A percentile compares a stretch with the other conserved stretches of the same genome.
These are phyloP conservation scores for Ametastegia equiseti DNA, from an alignment of 2,888 invertebrate genomes.

Conservation along the genomic window DNA sequence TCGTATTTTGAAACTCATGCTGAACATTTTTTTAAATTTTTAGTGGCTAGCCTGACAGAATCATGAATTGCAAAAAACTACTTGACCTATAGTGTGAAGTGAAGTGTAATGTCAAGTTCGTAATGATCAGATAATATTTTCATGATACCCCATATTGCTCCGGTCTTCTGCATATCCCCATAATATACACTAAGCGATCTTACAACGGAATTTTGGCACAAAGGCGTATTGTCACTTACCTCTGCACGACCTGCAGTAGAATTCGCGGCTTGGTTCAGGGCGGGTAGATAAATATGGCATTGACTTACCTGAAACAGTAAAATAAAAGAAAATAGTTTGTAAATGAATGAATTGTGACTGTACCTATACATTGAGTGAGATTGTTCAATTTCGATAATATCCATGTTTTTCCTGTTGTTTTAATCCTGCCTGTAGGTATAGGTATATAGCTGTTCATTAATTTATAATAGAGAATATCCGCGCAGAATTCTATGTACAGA, in stretches of 20 bases:
- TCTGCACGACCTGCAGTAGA: background rate
- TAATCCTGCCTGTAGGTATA: background rate
- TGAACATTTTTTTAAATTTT: too few species aligned
- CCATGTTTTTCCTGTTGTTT: background rate
- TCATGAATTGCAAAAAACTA: too few species aligned
- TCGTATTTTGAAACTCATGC: too few species aligned
- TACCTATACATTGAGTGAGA: background rate
- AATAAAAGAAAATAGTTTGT: background rate
- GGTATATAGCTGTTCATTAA: background rate
- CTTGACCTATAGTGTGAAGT: too few species aligned
- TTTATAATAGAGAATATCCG: background rate
- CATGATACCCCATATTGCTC: too few species aligned
- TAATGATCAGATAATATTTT: too few species aligned
- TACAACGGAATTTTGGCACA: background rate
- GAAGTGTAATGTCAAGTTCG: too few species aligned
- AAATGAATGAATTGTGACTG: background rate
- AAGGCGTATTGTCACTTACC: background rate
- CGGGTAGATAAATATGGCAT: constrained; percentile 9
- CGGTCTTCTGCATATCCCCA: too few species aligned
- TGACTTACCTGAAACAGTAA: constrained; percentile 55
- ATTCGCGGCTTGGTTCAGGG: background rate
- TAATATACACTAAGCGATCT: too few species aligned
- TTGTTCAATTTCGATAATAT: background rate
- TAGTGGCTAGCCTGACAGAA: too few species aligned
- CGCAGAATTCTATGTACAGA: constrained; percentile 36